Evolutionary conservation across 2,888 invertebrate species (phyloP).

Genomic region (Horisme vitalbata): DNA sequence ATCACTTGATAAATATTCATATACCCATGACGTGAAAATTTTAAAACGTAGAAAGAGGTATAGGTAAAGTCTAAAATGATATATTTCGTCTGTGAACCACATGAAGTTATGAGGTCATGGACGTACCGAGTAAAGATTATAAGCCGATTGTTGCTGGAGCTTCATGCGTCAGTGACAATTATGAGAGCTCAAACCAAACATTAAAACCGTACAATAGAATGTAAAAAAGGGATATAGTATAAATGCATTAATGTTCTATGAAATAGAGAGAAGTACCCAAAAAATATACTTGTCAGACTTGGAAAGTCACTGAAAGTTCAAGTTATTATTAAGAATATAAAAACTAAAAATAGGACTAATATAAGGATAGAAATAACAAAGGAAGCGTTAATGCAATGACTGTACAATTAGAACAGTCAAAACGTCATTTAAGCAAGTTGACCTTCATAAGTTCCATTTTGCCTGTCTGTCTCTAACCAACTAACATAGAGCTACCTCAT

Average conservation of each 20-base stretch:
- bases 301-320: too few species aligned
- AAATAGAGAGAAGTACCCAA: too few species aligned
- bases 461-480: constrained; percentile 59
- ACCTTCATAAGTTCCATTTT: constrained; percentile 67
- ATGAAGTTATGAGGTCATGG: constrained; percentile 41
- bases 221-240: too few species aligned
- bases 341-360: constrained; percentile 12
- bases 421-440: constrained; percentile 53
- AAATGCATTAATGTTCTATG: too few species aligned
- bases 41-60: too few species aligned
- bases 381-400: constrained; percentile 37
- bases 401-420: constrained; percentile 35
- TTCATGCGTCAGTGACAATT: constrained; percentile 38
- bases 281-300: too few species aligned
- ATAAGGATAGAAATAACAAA: constrained; percentile 38
- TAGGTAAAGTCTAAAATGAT: neutral
- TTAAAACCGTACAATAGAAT: too few species aligned
- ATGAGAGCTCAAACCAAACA: too few species aligned
- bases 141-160: constrained; percentile 39
- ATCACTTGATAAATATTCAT: too few species aligned
- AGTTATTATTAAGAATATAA: neutral
- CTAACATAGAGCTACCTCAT: constrained; percentile 43
- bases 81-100: too few species aligned
- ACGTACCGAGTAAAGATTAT: constrained; percentile 25
- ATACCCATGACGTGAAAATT: too few species aligned